Evolutionary conservation across 2,888 invertebrate species (phyloP), one percentile per base, ranked within the genome.

Genomic region (Eristalis intricaria): DNA sequence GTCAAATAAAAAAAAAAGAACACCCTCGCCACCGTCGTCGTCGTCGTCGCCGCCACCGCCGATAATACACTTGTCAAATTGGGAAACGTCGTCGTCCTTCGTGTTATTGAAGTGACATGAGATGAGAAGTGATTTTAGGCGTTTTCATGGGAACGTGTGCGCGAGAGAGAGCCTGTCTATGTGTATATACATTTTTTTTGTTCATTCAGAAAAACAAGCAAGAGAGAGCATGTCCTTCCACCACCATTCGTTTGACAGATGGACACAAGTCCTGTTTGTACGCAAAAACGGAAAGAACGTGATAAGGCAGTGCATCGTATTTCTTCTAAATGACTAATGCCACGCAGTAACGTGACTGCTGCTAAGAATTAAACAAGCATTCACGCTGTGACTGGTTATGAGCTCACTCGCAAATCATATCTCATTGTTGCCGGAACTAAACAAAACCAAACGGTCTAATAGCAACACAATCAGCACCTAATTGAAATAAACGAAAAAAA

Each of bases 141-240:
- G 84, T 84, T 83, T 87, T 83, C 87, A 84, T 84, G 76, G 78
- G 83, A 83, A 83, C 79, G 73, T 87, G 56, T 38, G 63, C 35
- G 68, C 22, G 68, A 80, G 74, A 71, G 38, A 60, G 43, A 63
- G 40, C 43, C 64, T 40, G 61, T 58, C n/a, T 43, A n/a, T 43
- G 43, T 43, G 3, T 26, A 26, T 19, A 43, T 43, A 19, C 13
- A 22, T 7, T 26, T 26, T 23, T 4, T 73, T 75, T n/a, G n/a
- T 75, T 75, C 83, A 83, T 79, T 75, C 70, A 75, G 74, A n/a
- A 74, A 69, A 35, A 43, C 5, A 11, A 56, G 75, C 68, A 64
- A 60, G 32, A 32, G 32, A 32, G 8, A 74, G 10, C 38, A 69
- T 22, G 13, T 71, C 61, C 64, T 63, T 40, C 61, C 26, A 26